phyloP scores from a whole-genome alignment of 2,113 vertebrate species.

The Tragelaphus strepsiceros region DNA sequence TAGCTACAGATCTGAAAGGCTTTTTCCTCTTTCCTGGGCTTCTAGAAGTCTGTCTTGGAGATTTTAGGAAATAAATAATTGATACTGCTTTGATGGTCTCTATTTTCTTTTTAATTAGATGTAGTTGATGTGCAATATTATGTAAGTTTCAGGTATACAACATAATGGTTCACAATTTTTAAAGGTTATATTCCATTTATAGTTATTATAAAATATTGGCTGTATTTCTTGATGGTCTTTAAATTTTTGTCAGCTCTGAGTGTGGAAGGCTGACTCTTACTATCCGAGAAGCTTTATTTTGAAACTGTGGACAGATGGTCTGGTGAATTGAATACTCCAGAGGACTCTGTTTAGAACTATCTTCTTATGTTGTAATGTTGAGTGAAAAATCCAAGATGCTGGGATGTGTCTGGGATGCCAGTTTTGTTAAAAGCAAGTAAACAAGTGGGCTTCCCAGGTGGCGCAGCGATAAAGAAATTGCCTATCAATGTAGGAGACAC shows the following conservation, averaged over 20 bases:
- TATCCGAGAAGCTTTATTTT: not conserved
- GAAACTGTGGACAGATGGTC: not conserved
- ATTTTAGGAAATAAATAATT: not conserved
- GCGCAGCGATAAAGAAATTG: fast-evolving
- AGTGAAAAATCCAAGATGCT: not conserved
- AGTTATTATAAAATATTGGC: not conserved
- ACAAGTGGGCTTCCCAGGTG: not conserved
- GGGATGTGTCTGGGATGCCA: fast-evolving
- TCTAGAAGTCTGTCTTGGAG: not conserved
- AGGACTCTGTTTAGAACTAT: not conserved
- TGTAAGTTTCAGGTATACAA: not conserved
- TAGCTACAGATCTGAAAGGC: not conserved
- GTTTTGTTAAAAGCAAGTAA: not conserved
- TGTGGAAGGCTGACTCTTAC: not conserved
- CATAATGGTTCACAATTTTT: not conserved
- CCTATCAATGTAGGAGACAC: not conserved
- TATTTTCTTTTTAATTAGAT: not conserved
- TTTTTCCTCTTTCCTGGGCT: not conserved
- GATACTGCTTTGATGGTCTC: not conserved
- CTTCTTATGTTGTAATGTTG: not conserved
- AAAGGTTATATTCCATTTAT: not conserved
- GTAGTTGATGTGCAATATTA: not conserved
- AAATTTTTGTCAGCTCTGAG: not conserved
- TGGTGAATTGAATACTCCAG: not conserved
- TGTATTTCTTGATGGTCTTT: not conserved